Conservation (phyloP, 92 coral and sea anemone genomes). For the Phymanthus crucifer region DNA sequence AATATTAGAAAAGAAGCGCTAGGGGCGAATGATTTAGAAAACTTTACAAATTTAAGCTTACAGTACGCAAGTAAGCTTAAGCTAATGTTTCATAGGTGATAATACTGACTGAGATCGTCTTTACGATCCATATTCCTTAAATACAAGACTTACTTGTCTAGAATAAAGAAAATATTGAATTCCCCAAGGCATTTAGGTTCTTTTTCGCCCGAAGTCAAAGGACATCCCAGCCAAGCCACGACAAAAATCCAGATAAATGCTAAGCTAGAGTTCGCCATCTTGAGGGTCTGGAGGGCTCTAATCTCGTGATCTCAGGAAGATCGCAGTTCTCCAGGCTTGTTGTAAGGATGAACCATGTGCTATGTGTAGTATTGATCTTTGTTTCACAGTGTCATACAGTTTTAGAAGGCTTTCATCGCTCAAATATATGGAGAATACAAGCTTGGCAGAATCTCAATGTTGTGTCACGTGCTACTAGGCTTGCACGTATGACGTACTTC, state of each 20-base stretch:
- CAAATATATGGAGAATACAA: background rate
- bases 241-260: background rate
- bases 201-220: slow-evolving; percentile 12
- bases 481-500: too few species aligned
- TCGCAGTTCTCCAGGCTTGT: background rate
- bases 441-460: background rate
- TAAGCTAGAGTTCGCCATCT: background rate
- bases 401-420: background rate
- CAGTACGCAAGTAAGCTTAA: background rate
- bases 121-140: background rate
- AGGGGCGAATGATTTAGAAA: too few species aligned
- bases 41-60: too few species aligned
- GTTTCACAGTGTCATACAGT: background rate
- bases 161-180: slow-evolving; percentile 58
- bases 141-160: slow-evolving; percentile 64
- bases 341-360: background rate
- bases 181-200: slow-evolving; percentile 65
- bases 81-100: background rate
- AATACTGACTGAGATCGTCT: background rate
- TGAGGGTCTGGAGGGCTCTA: background rate
- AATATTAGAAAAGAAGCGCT: too few species aligned
- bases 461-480: background rate
- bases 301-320: background rate
- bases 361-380: background rate
- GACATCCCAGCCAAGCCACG: slow-evolving; percentile 12